Conservation (phyloP, 2,113 vertebrate species). For the Hemichromis elongatus region DNA sequence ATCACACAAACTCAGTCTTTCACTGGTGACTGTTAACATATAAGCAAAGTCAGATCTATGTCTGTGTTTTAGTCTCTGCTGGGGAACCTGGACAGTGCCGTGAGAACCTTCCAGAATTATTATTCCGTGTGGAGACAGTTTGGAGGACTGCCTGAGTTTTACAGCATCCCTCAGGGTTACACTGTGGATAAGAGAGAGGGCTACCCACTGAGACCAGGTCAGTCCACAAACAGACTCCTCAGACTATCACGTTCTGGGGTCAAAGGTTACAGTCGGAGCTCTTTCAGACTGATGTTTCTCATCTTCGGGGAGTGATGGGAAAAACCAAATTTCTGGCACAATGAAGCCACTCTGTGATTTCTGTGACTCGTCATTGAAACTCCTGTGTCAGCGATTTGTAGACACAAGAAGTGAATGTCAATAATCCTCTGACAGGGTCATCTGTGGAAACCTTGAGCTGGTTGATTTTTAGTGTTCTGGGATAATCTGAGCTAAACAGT, state of each 20-base stretch:
- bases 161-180: conserved; percentile 97
- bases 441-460: neutral
- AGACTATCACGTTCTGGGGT: fast-evolving
- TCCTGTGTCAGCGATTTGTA: no score
- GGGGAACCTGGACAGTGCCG: conserved; percentile 87
- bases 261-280: neutral
- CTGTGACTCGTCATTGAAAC: no score
- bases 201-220: conserved; percentile 92
- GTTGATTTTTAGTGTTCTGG: neutral
- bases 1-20: neutral
- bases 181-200: conserved; percentile 97
- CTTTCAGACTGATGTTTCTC: neutral
- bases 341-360: no score
- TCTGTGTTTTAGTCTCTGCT: conserved; percentile 80
- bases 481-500: neutral
- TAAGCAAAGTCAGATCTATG: fast-evolving
- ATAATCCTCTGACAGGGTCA: no score
- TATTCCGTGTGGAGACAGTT: conserved; percentile 98
- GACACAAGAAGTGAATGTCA: no score
- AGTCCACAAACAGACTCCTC: neutral
- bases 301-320: neutral
- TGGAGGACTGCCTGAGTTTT: conserved; percentile 95
- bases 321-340: no score
- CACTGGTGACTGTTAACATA: neutral
- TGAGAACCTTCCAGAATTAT: conserved; percentile 95